Evolutionary conservation across 2,113 vertebrate genomes (phyloP).

Genomic region (Talpa occidentalis): DNA sequence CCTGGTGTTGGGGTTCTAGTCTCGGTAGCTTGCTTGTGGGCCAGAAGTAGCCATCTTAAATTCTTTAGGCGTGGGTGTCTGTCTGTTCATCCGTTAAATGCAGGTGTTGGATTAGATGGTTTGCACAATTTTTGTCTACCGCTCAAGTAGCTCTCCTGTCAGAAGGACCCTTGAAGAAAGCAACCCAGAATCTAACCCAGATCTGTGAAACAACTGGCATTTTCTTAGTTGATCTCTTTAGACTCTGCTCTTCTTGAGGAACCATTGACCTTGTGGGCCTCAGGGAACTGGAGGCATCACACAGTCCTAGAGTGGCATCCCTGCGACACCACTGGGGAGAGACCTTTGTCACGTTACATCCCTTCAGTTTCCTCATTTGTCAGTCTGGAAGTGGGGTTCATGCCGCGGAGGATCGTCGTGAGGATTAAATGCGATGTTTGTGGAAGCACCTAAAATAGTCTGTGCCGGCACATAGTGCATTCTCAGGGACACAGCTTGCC

Average conservation of each 20-base stretch:
- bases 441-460: neutral
- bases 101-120: slow-evolving; percentile 38
- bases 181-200: neutral
- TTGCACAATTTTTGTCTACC: neutral
- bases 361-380: neutral
- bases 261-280: slow-evolving; percentile 58
- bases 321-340: neutral
- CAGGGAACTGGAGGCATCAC: neutral
- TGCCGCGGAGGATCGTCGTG: neutral
- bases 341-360: neutral
- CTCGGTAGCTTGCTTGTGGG: slow-evolving; percentile 40
- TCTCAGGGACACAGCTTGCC: neutral
- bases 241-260: slow-evolving; percentile 5
- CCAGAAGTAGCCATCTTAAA: slow-evolving; percentile 68
- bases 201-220: neutral
- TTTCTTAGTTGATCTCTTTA: slow-evolving; percentile 1
- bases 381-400: neutral
- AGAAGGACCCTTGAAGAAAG: neutral
- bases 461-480: neutral
- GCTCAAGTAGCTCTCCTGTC: neutral
- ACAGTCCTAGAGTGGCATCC: neutral
- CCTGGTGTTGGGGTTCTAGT: neutral
- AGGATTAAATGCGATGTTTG: neutral
- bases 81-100: slow-evolving; percentile 41
- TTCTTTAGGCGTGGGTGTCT: slow-evolving; percentile 47